These are phyloP conservation scores for Clarias macrocephalus DNA, from an alignment of 2,113 vertebrate species.

Conservation along the genomic window DNA sequence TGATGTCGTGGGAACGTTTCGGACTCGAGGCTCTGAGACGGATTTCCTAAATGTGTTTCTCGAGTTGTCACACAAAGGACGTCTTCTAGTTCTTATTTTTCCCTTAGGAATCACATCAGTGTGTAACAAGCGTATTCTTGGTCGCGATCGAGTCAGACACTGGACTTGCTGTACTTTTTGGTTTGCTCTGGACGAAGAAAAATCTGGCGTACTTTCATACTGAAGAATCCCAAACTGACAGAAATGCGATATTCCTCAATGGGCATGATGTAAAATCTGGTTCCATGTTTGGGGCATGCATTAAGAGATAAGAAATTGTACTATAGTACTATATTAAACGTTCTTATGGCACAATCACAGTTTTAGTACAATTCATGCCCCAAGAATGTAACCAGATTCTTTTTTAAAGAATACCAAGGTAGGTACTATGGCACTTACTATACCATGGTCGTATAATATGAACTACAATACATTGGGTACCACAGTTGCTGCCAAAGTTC, in stretches of 20 bases:
- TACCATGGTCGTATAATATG: too few relatives aligned
- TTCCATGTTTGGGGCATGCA: background rate
- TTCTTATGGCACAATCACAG: too few relatives aligned
- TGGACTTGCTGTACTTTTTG: background rate
- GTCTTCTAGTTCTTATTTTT: conserved; percentile 22
- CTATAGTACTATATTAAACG: too few relatives aligned
- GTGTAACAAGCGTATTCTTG: background rate
- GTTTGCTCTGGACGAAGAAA: background rate
- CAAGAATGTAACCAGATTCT: too few relatives aligned
- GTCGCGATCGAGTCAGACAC: background rate
- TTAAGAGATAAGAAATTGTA: too few relatives aligned
- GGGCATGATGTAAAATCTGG: background rate
- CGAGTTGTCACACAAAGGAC: conserved; percentile 32
- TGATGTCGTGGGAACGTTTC: conserved; percentile 45
- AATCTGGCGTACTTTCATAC: background rate
- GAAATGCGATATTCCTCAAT: background rate
- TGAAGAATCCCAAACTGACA: background rate
- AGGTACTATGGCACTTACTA: too few relatives aligned
- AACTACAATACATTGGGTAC: too few relatives aligned
- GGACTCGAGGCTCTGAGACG: conserved; percentile 26
- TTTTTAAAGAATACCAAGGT: too few relatives aligned
- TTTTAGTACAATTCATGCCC: too few relatives aligned
- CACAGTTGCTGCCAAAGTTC: too few relatives aligned
- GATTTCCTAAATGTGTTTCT: conserved; percentile 11
- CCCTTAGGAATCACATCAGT: conserved; percentile 11